Base-by-base conservation (phyloP, 2,888 invertebrate genomes). In the Nysson spinosus region DNA sequence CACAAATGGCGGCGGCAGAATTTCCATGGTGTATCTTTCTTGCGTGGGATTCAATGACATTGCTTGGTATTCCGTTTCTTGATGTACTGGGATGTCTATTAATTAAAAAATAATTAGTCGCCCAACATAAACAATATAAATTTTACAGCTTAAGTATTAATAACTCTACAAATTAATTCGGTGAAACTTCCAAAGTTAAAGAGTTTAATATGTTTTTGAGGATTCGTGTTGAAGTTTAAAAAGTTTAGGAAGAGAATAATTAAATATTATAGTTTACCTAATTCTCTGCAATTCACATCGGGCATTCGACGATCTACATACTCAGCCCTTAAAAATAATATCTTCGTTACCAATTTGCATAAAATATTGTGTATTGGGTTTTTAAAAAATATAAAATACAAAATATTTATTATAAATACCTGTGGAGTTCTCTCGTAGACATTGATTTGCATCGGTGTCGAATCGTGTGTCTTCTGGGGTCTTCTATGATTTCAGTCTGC, bases 1-100 rank as follows among this genome's bases (percentile, higher is more conserved):
- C 86, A 94, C 91, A 84, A 91, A 91, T 42, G 90, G 89, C 2
- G 91, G 91, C 50, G 91, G 87, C 28, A 74, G 55, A 46, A 79
- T 72, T 44, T 79, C 78, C 24, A 74, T 58, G 47, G 40, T 35
- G 55, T 78, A 77, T 40, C 77, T 75, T 4, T 68, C 71, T 34
- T 46, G 28, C 4, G 37, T 14, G 11, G 39, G 7, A 34, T 12
- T 12, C 2, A 26, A 4, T 1, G 34, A 39, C 28, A 30, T 34
- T 11, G 55, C 34, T 19, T n/a, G 34, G 26, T 64, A 39, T 1
- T 54, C 46, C 2, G 14, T 11, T 1, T 24, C 42, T 0, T 26
- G 42, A 30, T 35, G 40, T 1, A 17, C 22, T 5, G 42, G 30
- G 1, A 19, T 20, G 14, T 68, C 52, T 49, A 11, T 68, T 40